Conservation (phyloP, 2,888 invertebrate genomes). For the Saturnia pavonia region DNA sequence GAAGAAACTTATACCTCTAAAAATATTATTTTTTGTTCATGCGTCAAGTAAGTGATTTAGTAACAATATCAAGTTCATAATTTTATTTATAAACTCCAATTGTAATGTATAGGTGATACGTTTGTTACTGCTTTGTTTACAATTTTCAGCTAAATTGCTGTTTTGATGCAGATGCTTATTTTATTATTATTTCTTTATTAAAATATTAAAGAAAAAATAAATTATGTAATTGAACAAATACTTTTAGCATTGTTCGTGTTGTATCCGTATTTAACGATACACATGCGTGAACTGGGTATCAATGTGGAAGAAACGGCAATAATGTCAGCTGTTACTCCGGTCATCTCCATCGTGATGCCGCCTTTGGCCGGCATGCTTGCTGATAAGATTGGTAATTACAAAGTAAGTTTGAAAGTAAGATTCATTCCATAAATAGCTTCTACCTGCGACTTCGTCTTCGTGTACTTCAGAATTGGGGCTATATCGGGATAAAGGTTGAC, state of each 20-base stretch:
- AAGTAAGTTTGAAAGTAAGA: slow-evolving; percentile 68
- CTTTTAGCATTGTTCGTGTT: slow-evolving; percentile 86
- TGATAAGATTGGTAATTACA: slow-evolving; percentile 91
- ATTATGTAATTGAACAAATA: slow-evolving; percentile 12
- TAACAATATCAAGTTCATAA: slow-evolving; percentile 4
- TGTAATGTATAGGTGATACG: not conserved
- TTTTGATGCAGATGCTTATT: not conserved
- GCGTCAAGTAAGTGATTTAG: slow-evolving; percentile 85
- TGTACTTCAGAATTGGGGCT: no score
- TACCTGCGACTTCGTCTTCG: no score
- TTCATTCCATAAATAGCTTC: not conserved
- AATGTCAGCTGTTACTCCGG: slow-evolving; percentile 89
- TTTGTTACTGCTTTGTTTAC: not conserved
- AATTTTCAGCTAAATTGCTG: not conserved
- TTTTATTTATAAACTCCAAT: not conserved
- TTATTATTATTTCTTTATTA: not conserved
- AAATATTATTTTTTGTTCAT: slow-evolving; percentile 89
- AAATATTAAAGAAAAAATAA: not conserved
- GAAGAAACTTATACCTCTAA: slow-evolving; percentile 87
- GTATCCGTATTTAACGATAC: slow-evolving; percentile 90
- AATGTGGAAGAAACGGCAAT: slow-evolving; percentile 90
- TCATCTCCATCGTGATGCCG: slow-evolving; percentile 89
- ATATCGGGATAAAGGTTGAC: no score
- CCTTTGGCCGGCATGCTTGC: slow-evolving; percentile 89
- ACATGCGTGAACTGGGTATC: slow-evolving; percentile 90